phyloP scores from a whole-genome alignment of 2,888 invertebrate genomes.

The Phortica magna region DNA sequence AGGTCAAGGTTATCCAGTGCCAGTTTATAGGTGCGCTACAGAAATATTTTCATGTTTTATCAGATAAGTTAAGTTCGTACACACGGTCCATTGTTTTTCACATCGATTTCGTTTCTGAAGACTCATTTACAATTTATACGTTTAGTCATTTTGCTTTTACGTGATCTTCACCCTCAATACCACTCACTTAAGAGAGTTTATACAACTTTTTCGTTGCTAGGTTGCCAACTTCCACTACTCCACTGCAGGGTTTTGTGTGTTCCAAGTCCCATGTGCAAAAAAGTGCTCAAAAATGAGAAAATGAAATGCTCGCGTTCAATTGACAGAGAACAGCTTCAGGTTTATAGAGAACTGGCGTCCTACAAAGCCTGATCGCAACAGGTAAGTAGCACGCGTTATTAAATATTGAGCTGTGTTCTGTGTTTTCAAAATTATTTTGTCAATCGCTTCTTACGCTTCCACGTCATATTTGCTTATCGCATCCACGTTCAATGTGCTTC shows the following conservation, averaged over 20 bases:
- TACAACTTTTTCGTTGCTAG: background rate
- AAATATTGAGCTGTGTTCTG: constrained; percentile 22
- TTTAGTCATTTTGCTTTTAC: too few relatives aligned
- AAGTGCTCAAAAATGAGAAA: constrained; percentile 55
- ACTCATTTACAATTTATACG: too few relatives aligned
- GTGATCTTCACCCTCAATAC: background rate
- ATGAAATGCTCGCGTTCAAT: constrained; percentile 21
- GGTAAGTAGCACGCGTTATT: constrained; percentile 50
- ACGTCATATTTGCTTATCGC: constrained; percentile 18
- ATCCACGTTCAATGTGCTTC: constrained; percentile 23
- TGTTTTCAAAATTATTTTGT: constrained; percentile 19
- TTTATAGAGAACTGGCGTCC: background rate
- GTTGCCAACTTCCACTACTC: background rate
- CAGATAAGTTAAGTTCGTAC: too few relatives aligned
- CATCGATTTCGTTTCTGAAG: too few relatives aligned
- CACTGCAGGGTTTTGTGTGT: constrained; percentile 18
- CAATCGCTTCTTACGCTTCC: constrained; percentile 10
- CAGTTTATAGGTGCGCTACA: constrained; percentile 82
- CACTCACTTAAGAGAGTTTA: background rate
- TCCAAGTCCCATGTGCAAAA: constrained; percentile 27
- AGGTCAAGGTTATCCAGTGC: constrained; percentile 84
- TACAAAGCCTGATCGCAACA: background rate
- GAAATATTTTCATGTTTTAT: too few relatives aligned
- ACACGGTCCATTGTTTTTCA: too few relatives aligned
- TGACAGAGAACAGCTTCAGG: constrained; percentile 19